Base-by-base conservation (phyloP, 1,140 invertebrate genomes). In the Carcinoscorpius rotundicauda region DNA sequence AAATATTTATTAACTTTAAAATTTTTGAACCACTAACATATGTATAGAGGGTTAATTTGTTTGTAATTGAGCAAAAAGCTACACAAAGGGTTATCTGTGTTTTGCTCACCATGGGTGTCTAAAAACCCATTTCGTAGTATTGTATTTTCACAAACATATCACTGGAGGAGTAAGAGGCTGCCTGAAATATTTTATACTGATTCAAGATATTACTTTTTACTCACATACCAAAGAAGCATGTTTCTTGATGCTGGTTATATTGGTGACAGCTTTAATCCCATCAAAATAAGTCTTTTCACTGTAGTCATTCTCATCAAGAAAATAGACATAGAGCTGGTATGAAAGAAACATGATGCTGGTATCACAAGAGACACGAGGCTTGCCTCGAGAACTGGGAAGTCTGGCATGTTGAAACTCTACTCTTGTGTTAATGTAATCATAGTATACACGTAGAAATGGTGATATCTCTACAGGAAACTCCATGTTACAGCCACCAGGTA, bases 401-500 rank as follows among this genome's bases (percentile, higher is more conserved):
- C 81, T 80, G 3, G 84, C 80, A 49, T 82, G 78, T 63, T 85
- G 83, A 11, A 78, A 80, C 65, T 84, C 81, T 1, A 88, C 79
- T 53, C 71, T 75, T 4, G 86, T 78, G 52, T 81, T 78, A n/a
- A 79, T 74, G 59, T 79, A 71, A 52, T 73, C 79, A 52, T 80
- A 77, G 3, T 65, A 68, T 1, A 85, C 70, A 52, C 76, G 76
- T 69, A 87, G 77, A 71, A 81, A 89, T 6, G 88, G 86, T 29
- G 85, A 81, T 65, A 80, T 81, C 71, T 82, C 76, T n/a, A 83
- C 75, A 57, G 81, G 74, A 69, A 84, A 84, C 71, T 86, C 84
- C 79, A 87, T 81, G 69, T 87, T 88, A 72, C 87, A 89, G 51
- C 86, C 87, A 65, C 88, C 88, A 57, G 87, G 87, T 70, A 88